These are phyloP conservation scores for Panzeria rudis DNA, from an alignment of 2,888 invertebrate genomes.

Conservation along the genomic window DNA sequence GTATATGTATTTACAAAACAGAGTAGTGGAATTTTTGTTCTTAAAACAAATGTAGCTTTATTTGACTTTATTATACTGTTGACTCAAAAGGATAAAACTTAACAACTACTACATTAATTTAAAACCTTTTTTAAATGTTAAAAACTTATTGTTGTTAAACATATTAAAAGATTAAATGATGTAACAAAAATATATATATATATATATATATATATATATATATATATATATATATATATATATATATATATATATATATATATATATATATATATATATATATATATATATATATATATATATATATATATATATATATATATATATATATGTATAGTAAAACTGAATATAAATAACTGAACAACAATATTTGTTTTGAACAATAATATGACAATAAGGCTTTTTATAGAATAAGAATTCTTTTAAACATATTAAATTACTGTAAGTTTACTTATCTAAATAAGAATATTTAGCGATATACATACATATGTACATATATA, in stretches of 20 bases:
- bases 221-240: background rate
- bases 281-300: background rate
- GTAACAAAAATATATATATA: background rate
- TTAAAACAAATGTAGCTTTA: constrained; percentile 65
- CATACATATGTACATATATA: background rate
- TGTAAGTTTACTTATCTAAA: constrained; percentile 13
- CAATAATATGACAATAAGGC: constrained; percentile 59
- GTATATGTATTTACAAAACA: too few relatives aligned
- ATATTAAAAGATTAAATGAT: constrained; percentile 22
- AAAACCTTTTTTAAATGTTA: constrained; percentile 35
- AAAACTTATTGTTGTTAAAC: constrained; percentile 23
- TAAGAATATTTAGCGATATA: background rate
- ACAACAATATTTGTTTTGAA: constrained; percentile 60
- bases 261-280: background rate
- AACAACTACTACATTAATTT: constrained; percentile 55
- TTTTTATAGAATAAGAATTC: constrained; percentile 13
- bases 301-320: too few relatives aligned
- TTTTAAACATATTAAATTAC: constrained; percentile 17
- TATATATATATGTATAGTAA: background rate
- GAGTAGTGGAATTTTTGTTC: background rate
- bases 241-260: background rate
- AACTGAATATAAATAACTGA: constrained; percentile 1
- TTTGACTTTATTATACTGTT: constrained; percentile 55
- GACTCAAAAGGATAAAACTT: constrained; percentile 64
- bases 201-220: background rate